These are phyloP conservation scores for Thymelicus sylvestris DNA, from an alignment of 2,888 invertebrate species.

Conservation along the genomic window DNA sequence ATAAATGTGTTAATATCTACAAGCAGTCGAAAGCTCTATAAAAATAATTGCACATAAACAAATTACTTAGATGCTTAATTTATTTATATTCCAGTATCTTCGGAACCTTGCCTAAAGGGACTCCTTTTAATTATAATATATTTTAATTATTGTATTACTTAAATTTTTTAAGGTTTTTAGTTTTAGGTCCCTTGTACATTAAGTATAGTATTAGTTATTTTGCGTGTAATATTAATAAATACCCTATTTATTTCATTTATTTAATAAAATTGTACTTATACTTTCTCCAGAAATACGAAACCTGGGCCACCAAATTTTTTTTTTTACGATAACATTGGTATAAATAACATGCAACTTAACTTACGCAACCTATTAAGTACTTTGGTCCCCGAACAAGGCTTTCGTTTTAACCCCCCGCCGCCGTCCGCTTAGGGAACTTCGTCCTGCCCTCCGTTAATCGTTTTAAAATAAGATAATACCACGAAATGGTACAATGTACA, in stretches of 20 bases:
- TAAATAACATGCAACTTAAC: conserved; percentile 4
- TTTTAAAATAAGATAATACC: conserved; percentile 7
- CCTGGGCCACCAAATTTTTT: neutral
- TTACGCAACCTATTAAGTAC: conserved; percentile 14
- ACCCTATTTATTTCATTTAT: too few relatives aligned
- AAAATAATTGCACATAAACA: too few relatives aligned
- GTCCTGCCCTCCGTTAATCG: conserved; percentile 5
- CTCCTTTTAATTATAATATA: too few relatives aligned
- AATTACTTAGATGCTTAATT: too few relatives aligned
- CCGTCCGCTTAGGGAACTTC: conserved; percentile 11
- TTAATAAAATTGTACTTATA: neutral
- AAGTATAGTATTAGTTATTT: too few relatives aligned
- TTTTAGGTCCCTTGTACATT: too few relatives aligned
- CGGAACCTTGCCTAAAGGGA: too few relatives aligned
- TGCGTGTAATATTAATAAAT: too few relatives aligned
- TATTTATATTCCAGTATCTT: too few relatives aligned
- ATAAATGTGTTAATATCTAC: neutral
- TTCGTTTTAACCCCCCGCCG: conserved; percentile 24
- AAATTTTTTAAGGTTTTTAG: too few relatives aligned
- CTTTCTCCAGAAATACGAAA: neutral
- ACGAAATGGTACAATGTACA: neutral
- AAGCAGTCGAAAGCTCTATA: neutral
- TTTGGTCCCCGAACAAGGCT: conserved; percentile 17
- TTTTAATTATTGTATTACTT: too few relatives aligned
- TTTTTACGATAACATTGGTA: neutral